Conservation (phyloP, 2,797 vertebrate genomes). For the Lutjanus campechanus region DNA sequence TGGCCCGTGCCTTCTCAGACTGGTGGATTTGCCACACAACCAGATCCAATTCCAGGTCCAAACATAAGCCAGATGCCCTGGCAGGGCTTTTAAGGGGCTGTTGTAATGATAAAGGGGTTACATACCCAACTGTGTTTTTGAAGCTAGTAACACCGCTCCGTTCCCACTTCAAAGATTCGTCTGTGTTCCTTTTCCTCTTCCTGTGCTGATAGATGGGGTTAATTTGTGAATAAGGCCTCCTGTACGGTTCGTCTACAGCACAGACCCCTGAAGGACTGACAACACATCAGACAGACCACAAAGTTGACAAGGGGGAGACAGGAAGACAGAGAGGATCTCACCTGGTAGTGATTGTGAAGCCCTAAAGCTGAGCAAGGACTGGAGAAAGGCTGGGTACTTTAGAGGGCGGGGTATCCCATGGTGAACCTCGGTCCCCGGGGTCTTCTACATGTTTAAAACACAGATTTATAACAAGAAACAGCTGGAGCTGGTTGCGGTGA, state of each 20-base stretch:
- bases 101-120: conserved; percentile 67
- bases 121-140: conserved; percentile 58
- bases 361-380: conserved; percentile 39
- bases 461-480: conserved; percentile 68
- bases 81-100: conserved; percentile 58
- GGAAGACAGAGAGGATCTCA: conserved; percentile 51
- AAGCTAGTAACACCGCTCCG: conserved; percentile 54
- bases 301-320: conserved; percentile 12
- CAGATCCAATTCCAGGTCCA: conserved; percentile 58
- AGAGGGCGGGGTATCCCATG: conserved; percentile 35
- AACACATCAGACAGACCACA: conserved; percentile 55
- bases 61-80: conserved; percentile 69
- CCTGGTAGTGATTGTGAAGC: conserved; percentile 71
- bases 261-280: conserved; percentile 44
- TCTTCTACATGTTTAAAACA: conserved; percentile 60
- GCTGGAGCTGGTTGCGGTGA: conserved; percentile 68
- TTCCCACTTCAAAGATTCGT: conserved; percentile 69
- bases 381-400: conserved; percentile 15
- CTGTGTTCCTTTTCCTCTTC: conserved; percentile 42
- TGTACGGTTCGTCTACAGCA: conserved; percentile 44
- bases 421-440: conserved; percentile 51
- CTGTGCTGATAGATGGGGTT: conserved; percentile 58
- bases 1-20: conserved; percentile 27
- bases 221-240: conserved; percentile 57
- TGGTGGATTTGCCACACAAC: conserved; percentile 53